phyloP scores from a whole-genome alignment of 2,888 invertebrate species.

The Graphium colonna region DNA sequence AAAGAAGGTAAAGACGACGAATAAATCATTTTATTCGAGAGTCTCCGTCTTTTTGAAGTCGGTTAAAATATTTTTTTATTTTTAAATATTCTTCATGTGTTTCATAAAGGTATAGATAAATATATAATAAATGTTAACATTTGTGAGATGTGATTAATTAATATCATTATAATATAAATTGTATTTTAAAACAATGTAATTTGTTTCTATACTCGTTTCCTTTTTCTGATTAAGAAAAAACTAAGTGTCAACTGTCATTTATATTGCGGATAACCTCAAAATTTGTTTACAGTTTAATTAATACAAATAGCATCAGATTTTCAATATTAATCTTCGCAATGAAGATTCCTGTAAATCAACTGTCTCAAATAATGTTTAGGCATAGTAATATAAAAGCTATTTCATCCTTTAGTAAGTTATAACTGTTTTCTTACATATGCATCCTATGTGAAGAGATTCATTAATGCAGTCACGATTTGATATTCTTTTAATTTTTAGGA shows the following conservation, averaged over 20 bases:
- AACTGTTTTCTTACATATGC: constrained; percentile 1
- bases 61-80: too few species aligned
- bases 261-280: constrained; percentile 14
- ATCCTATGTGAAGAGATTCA: constrained; percentile 3
- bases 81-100: too few species aligned
- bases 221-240: too few species aligned
- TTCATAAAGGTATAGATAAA: too few species aligned
- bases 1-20: too few species aligned
- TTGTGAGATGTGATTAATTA: too few species aligned
- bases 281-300: constrained; percentile 22
- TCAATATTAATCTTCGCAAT: constrained; percentile 45
- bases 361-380: constrained; percentile 43
- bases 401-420: constrained; percentile 42
- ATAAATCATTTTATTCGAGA: too few species aligned
- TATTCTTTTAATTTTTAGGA: constrained; percentile 46
- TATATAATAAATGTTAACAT: too few species aligned
- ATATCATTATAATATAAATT: background rate
- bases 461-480: background rate
- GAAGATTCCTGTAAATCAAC: constrained; percentile 47
- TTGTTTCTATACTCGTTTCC: too few species aligned
- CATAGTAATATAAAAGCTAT: constrained; percentile 36
- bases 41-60: too few species aligned
- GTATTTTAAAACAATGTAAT: too few species aligned
- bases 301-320: too few species aligned
- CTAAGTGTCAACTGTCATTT: constrained; percentile 1